phyloP scores from a whole-genome alignment of 2,113 vertebrate genomes.

The Sphyrna mokarran region DNA sequence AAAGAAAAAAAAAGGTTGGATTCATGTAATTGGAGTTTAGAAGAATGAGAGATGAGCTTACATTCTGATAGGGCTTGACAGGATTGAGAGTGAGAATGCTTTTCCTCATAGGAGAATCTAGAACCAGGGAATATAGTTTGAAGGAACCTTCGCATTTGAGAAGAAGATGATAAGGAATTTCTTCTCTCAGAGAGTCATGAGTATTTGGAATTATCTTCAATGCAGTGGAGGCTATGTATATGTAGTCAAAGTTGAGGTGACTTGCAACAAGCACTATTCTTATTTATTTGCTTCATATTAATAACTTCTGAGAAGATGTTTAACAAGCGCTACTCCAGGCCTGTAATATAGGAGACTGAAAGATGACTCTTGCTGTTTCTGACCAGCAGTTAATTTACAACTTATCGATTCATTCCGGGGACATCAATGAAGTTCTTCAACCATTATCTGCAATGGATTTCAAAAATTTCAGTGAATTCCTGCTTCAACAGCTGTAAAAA shows the following conservation, averaged over 20 bases:
- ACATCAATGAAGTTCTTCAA: slow-evolving; percentile 18
- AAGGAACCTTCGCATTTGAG: no score
- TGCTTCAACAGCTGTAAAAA: slow-evolving; percentile 16
- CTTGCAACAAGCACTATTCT: background rate
- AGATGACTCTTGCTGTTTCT: slow-evolving; percentile 8
- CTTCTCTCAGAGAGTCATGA: no score
- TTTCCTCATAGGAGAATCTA: no score
- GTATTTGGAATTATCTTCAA: no score
- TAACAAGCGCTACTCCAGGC: background rate
- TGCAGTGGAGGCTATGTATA: no score
- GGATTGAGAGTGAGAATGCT: no score
- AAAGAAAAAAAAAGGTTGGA: no score
- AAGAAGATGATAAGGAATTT: no score
- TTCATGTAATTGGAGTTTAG: no score
- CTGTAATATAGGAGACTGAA: background rate
- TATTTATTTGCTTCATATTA: background rate
- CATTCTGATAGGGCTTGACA: no score
- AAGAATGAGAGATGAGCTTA: no score
- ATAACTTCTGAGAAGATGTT: background rate
- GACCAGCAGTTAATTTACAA: background rate
- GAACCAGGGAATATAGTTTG: no score
- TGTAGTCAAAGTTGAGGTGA: background rate
- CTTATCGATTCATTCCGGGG: background rate
- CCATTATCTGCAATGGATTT: background rate
- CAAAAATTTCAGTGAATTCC: background rate